phyloP scores from a whole-genome alignment of 2,113 vertebrate species.

The Leptodactylus fuscus region DNA sequence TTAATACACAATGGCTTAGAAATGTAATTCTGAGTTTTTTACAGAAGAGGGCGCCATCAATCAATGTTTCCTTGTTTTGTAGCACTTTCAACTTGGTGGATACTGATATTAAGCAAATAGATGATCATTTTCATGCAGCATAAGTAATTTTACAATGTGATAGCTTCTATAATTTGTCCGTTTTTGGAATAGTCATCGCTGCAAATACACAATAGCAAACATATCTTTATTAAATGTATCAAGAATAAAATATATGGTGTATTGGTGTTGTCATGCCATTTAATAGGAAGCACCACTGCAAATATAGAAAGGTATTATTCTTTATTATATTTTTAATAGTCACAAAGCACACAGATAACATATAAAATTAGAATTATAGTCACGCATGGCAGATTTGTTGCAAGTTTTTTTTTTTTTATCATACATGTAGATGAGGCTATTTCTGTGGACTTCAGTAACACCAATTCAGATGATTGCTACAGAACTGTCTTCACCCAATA shows the following conservation, averaged over 20 bases:
- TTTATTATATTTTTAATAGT: too few relatives aligned
- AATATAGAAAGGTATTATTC: too few relatives aligned
- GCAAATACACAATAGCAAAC: too few relatives aligned
- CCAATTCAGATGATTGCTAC: neutral
- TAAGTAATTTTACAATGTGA: neutral
- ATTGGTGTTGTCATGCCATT: too few relatives aligned
- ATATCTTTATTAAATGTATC: too few relatives aligned
- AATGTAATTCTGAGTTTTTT: constrained; percentile 49
- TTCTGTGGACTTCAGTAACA: neutral
- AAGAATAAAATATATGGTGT: too few relatives aligned
- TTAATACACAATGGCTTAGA: neutral
- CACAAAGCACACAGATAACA: neutral
- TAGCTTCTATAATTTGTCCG: neutral
- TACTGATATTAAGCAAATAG: neutral
- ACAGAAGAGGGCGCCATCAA: constrained; percentile 73
- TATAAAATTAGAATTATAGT: neutral
- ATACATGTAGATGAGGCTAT: neutral
- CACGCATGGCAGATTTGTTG: neutral
- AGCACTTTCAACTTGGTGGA: neutral
- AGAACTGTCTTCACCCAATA: too few relatives aligned
- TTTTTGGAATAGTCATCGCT: too few relatives aligned
- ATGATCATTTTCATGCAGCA: neutral
- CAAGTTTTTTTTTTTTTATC: too few relatives aligned
- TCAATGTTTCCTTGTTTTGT: constrained; percentile 35
- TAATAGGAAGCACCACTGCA: too few relatives aligned